A percentile compares a stretch with the other conserved stretches of the same genome.
phyloP scores from a whole-genome alignment of 2,888 invertebrate genomes.

The Eumerus sabulonum region DNA sequence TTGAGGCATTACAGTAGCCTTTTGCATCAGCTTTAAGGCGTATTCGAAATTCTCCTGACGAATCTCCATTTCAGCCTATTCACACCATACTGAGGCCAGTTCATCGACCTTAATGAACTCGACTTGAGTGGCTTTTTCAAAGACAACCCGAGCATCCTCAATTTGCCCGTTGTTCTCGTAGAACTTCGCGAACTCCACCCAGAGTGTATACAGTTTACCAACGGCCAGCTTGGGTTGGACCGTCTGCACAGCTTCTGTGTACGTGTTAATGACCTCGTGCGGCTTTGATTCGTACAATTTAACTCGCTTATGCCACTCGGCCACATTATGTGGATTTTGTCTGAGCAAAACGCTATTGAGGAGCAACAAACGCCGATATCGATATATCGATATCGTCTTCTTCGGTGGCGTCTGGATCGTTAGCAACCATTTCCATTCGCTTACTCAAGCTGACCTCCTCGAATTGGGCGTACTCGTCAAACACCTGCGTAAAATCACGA shows the following conservation, averaged over 20 bases:
- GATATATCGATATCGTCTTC: constrained; percentile 93
- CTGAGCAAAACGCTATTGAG: constrained; percentile 98
- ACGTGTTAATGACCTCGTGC: constrained; percentile 97
- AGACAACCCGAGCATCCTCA: constrained; percentile 95
- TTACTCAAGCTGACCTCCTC: constrained; percentile 96
- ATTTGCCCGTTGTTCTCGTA: constrained; percentile 97
- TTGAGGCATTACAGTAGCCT: constrained; percentile 94
- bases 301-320: constrained; percentile 99
- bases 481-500: constrained; percentile 98
- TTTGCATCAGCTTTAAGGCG: constrained; percentile 94
- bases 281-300: constrained; percentile 97
- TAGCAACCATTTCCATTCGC: constrained; percentile 92
- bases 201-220: constrained; percentile 95
- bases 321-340: constrained; percentile 99
- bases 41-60: constrained; percentile 94
- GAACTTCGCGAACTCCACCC: constrained; percentile 99
- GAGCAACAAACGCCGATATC: constrained; percentile 92
- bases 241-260: constrained; percentile 98
- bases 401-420: constrained; percentile 84
- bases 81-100: constrained; percentile 98
- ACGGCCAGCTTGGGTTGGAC: constrained; percentile 97
- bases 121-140: constrained; percentile 95
- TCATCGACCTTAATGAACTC: constrained; percentile 97
- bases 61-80: constrained; percentile 99
- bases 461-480: constrained; percentile 99